Conservation (phyloP, 2,797 vertebrate genomes). For the Gila robusta region DNA sequence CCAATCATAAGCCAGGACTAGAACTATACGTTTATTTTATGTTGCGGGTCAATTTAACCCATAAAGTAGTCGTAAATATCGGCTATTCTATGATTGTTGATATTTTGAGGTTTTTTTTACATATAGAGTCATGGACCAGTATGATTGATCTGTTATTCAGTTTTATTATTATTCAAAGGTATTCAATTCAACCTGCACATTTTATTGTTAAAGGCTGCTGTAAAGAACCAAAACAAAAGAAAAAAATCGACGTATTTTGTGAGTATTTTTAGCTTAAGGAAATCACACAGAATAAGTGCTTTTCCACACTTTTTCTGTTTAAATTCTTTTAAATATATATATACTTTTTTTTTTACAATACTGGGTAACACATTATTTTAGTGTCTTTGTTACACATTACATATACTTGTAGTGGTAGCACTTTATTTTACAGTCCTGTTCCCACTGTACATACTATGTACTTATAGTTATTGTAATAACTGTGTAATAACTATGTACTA, state of each 20-base stretch:
- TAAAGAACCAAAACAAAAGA: not conserved
- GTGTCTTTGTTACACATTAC: not conserved
- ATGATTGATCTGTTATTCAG: not conserved
- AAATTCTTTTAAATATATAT: not conserved
- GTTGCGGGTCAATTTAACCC: not conserved
- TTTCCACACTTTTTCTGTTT: not conserved
- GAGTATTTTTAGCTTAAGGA: not conserved
- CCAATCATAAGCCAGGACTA: conserved; percentile 1
- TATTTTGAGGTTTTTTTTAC: not conserved
- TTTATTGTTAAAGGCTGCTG: not conserved
- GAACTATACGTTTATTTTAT: not conserved
- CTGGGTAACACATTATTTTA: not conserved
- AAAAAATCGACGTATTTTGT: too few species aligned
- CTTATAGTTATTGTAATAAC: too few species aligned
- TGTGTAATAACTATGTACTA: too few species aligned
- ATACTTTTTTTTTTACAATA: not conserved
- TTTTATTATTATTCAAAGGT: not conserved
- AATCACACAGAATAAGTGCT: not conserved
- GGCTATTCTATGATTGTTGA: not conserved
- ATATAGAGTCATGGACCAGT: not conserved
- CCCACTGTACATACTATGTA: too few species aligned
- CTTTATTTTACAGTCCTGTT: too few species aligned
- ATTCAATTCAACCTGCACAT: too few species aligned
- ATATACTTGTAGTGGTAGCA: not conserved
- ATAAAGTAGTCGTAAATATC: not conserved